Percentiles rank a stretch among this genome's conserved stretches.
phyloP scores from a whole-genome alignment of 2,797 vertebrate genomes.

The Brachymystax lenok region DNA sequence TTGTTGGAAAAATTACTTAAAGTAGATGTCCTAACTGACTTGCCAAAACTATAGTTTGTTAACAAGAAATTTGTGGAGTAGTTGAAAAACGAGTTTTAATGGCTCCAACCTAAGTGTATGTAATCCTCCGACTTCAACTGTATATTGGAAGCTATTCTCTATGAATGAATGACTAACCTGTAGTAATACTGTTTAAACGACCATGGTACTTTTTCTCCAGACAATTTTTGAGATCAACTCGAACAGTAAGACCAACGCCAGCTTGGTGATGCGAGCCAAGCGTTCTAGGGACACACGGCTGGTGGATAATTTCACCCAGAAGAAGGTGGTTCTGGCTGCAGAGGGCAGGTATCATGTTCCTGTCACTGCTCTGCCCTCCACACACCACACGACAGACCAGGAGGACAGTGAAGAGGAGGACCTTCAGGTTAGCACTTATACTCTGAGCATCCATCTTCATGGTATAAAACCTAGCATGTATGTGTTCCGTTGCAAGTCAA shows the following conservation, averaged over 20 bases:
- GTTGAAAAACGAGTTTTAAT: too few species aligned
- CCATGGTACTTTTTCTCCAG: slow-evolving; percentile 56
- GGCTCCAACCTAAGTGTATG: too few species aligned
- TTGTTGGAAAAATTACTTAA: too few species aligned
- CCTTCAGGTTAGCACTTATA: slow-evolving; percentile 58
- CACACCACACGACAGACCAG: not conserved
- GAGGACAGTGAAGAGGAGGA: slow-evolving; percentile 53
- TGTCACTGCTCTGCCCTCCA: not conserved
- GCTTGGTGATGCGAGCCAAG: slow-evolving; percentile 89
- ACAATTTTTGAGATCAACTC: slow-evolving; percentile 98
- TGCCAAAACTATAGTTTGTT: too few species aligned
- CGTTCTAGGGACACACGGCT: slow-evolving; percentile 77
- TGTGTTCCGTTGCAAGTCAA: too few species aligned
- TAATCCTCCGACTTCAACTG: too few species aligned
- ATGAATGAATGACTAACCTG: not conserved
- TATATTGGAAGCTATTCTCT: not conserved
- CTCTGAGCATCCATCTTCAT: too few species aligned
- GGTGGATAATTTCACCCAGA: slow-evolving; percentile 82
- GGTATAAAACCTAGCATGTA: too few species aligned
- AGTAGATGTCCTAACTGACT: too few species aligned
- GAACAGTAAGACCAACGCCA: slow-evolving; percentile 80
- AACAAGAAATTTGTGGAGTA: too few species aligned
- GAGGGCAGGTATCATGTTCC: slow-evolving; percentile 44
- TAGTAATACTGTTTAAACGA: not conserved
- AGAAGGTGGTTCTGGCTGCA: slow-evolving; percentile 66